Base-by-base conservation (phyloP, 35 echinoderm and acorn worm species). In the Hemicentrotus pulcherrimus region DNA sequence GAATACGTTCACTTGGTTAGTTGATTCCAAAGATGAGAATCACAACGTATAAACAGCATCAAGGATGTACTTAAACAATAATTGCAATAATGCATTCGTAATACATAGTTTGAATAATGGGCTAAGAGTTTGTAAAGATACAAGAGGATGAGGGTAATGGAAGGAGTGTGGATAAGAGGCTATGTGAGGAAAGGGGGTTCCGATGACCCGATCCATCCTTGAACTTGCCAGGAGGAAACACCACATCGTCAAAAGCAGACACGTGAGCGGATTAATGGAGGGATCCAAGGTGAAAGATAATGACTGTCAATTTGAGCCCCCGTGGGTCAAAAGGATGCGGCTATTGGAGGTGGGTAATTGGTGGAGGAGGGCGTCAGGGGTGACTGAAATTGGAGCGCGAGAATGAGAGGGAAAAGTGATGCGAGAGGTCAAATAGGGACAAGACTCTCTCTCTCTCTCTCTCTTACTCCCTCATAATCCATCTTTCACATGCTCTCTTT, bases 201-300 rank as follows among this genome's bases (percentile, higher is more conserved):
- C 52, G 12, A 59, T 14, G 52, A 11, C 52, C 88, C n/a, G 32
- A 41, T 41, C 32, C 16, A 41, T 41, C 88, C 88, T 90, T 90
- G 32, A 47, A 90, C 65, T 28, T 78, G 65, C 19, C 19, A n/a
- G 28, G n/a, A 90, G 46, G 46, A 93, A 93, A 93, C 48, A 12
- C 32, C 46, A 47, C 48, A 48, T 93, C 91, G 48, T 93, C 91
- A 58, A 31, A 93, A 93, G 46, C 3, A 24, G 11, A 47, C 91
- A 93, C 91, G 48, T 93, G 91, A 93, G 32, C 91, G 46, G 91
- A 31, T 93, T 90, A 90, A 90, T 90, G 88, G 88, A 19, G 10
- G 45, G 91, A 31, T 46, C 47, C 91, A 93, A 93, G 91, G 91
- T 93, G 91, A 93, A 93, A 93, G 91, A 93, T 93, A 93, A 93